These are phyloP conservation scores for Helicolenus hilgendorfi DNA, from an alignment of 2,797 vertebrate genomes.

Conservation along the genomic window DNA sequence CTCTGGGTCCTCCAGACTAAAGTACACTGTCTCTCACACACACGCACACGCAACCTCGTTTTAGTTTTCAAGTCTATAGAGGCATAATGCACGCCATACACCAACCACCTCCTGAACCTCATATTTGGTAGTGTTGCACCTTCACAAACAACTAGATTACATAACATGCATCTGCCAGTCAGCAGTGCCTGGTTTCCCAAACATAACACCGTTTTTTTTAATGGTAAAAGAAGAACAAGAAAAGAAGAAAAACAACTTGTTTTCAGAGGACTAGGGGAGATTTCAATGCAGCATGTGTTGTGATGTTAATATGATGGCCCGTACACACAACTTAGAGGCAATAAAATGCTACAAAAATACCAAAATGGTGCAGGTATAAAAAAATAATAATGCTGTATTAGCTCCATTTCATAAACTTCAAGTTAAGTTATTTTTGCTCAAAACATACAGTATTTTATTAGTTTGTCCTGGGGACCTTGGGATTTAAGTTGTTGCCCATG, in stretches of 20 bases:
- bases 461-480: background rate
- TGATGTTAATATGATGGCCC: background rate
- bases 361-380: background rate
- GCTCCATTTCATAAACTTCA: background rate
- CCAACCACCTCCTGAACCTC: conserved; percentile 26
- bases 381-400: background rate
- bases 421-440: background rate
- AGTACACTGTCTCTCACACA: conserved; percentile 36
- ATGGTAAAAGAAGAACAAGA: background rate
- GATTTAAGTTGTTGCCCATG: background rate
- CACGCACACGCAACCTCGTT: conserved; percentile 8
- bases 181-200: background rate
- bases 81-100: background rate
- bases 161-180: conserved; percentile 5
- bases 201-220: background rate
- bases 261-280: background rate
- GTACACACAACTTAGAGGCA: background rate
- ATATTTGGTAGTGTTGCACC: conserved; percentile 1
- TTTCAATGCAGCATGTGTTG: background rate
- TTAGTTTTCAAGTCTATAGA: conserved; percentile 23
- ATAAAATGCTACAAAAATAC: background rate
- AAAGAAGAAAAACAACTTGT: background rate
- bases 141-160: conserved; percentile 4
- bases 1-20: conserved; percentile 48
- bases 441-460: background rate